These are phyloP conservation scores for Oscheius sp. DNA, from an alignment of 2,888 invertebrate species.

Conservation along the genomic window DNA sequence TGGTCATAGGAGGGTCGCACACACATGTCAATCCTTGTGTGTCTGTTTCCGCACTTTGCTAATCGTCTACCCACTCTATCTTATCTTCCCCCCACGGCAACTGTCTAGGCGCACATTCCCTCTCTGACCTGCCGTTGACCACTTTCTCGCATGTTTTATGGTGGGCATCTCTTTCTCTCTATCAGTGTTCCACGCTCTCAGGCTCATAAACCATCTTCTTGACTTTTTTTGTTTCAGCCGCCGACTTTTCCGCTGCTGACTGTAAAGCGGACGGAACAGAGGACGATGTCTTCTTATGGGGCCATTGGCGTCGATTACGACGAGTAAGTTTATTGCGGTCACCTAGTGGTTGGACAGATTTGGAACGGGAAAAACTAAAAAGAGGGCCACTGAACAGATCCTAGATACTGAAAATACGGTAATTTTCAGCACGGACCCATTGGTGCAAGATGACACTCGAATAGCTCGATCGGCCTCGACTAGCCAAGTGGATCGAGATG, in stretches of 20 bases:
- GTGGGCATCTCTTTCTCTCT: neutral
- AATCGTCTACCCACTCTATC: neutral
- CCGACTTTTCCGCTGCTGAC: slow-evolving; percentile 20
- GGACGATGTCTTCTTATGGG: slow-evolving; percentile 61
- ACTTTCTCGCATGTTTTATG: slow-evolving; percentile 10
- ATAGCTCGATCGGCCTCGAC: slow-evolving; percentile 27
- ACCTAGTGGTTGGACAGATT: no score
- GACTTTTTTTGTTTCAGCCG: slow-evolving; percentile 13
- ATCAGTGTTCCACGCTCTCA: neutral
- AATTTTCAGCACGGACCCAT: slow-evolving; percentile 50
- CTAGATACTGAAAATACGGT: no score
- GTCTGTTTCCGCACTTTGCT: neutral
- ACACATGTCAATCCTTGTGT: no score
- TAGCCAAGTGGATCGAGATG: slow-evolving; percentile 2
- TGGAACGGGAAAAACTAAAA: neutral
- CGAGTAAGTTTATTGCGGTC: slow-evolving; percentile 45
- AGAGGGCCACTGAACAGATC: neutral
- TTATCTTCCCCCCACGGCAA: neutral
- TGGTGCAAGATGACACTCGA: slow-evolving; percentile 40
- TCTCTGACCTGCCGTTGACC: slow-evolving; percentile 7
- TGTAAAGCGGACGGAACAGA: neutral
- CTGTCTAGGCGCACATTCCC: neutral
- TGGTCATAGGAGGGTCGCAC: no score
- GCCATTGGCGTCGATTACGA: slow-evolving; percentile 59
- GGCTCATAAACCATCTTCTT: neutral